A percentile compares a stretch with the other conserved stretches of the same genome.
Conservation (phyloP, 1,140 invertebrate genomes). For the Drosophila teissieri region DNA sequence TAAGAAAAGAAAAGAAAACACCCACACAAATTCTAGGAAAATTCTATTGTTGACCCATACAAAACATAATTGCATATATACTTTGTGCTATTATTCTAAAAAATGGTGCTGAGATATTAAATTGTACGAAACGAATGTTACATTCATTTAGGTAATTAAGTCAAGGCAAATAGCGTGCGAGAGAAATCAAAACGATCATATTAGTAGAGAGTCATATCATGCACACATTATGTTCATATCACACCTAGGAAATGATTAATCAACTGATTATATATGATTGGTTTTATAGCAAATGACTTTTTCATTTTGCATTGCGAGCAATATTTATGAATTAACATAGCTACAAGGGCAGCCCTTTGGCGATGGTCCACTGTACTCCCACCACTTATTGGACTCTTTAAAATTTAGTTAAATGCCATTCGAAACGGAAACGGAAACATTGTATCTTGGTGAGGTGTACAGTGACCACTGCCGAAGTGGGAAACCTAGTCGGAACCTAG, state of each 20-base stretch:
- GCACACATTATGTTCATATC: slow-evolving; percentile 63
- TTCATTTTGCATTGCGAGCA: slow-evolving; percentile 56
- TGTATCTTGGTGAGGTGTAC: background rate
- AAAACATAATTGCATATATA: slow-evolving; percentile 38
- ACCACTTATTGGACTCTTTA: too few relatives aligned
- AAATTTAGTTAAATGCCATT: slow-evolving; percentile 2
- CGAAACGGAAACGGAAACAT: background rate
- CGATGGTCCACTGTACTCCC: background rate
- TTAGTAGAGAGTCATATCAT: slow-evolving; percentile 51
- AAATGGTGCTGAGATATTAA: slow-evolving; percentile 69
- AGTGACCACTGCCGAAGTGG: slow-evolving; percentile 10
- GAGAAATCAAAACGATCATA: slow-evolving; percentile 48
- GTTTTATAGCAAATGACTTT: slow-evolving; percentile 53
- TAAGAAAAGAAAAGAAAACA: background rate
- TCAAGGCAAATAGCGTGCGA: slow-evolving; percentile 29
- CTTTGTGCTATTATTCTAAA: slow-evolving; percentile 63
- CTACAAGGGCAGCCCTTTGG: slow-evolving; percentile 12
- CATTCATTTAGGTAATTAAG: slow-evolving; percentile 63
- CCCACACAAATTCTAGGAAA: slow-evolving; percentile 34
- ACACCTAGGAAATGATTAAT: slow-evolving; percentile 44
- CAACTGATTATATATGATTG: slow-evolving; percentile 17
- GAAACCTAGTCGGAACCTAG: slow-evolving; percentile 2
- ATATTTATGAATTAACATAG: slow-evolving; percentile 37
- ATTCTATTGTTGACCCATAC: slow-evolving; percentile 54
- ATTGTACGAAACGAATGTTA: slow-evolving; percentile 68